These are phyloP conservation scores for Proterorhinus semilunaris DNA, from an alignment of 2,113 vertebrate genomes.

Conservation along the genomic window DNA sequence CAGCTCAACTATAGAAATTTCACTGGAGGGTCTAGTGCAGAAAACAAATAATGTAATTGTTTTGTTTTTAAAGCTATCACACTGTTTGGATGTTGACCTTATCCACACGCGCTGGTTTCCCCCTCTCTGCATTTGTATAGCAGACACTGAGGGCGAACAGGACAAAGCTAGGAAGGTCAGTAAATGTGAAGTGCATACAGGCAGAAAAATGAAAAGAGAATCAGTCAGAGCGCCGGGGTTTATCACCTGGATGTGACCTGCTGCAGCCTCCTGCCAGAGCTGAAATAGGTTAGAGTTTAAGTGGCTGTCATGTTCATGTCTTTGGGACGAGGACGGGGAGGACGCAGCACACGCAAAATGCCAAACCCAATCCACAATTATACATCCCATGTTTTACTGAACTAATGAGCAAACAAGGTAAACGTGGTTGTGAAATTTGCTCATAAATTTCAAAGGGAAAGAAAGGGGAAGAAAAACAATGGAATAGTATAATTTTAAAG, in stretches of 20 bases:
- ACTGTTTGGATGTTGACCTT: conserved; percentile 25
- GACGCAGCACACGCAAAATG: not conserved
- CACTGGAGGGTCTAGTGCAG: not conserved
- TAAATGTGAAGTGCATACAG: conserved; percentile 54
- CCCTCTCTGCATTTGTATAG: conserved; percentile 34
- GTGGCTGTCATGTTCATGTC: conserved; percentile 48
- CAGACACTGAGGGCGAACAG: conserved; percentile 28
- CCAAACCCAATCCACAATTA: not conserved
- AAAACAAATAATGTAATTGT: not conserved
- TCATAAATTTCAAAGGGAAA: no score
- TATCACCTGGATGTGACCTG: conserved; percentile 57
- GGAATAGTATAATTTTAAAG: no score
- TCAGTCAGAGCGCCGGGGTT: conserved; percentile 47
- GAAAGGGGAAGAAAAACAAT: no score
- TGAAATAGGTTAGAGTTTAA: conserved; percentile 55
- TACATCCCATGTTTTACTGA: not conserved
- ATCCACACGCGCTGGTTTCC: conserved; percentile 12
- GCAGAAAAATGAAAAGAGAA: conserved; percentile 65
- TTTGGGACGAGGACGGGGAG: conserved; percentile 13
- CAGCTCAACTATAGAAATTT: not conserved
- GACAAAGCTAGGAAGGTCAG: conserved; percentile 58
- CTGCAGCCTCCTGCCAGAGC: conserved; percentile 28
- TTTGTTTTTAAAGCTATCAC: conserved; percentile 15
- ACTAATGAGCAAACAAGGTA: not conserved
- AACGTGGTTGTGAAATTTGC: not conserved